A percentile compares a stretch with the other conserved stretches of the same genome.
These are phyloP conservation scores for Pavo muticus DNA, from an alignment of 2,113 vertebrate genomes.

Conservation along the genomic window DNA sequence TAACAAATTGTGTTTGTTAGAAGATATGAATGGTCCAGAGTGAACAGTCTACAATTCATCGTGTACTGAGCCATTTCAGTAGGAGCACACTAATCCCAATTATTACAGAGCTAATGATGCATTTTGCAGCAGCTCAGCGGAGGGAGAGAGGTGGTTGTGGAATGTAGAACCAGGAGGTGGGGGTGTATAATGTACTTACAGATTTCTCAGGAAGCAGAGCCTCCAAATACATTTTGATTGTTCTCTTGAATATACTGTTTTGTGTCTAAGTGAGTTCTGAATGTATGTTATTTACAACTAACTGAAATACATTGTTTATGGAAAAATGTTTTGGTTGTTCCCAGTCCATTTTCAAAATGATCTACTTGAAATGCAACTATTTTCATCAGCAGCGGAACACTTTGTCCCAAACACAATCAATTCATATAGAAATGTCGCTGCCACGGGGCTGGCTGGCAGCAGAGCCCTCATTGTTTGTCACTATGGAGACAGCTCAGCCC, in stretches of 20 bases:
- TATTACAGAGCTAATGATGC: conserved; percentile 60
- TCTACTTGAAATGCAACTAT: conserved; percentile 66
- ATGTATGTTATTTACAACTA: neutral
- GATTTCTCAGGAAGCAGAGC: conserved; percentile 33
- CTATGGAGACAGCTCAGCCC: conserved; percentile 87
- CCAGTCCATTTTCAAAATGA: conserved; percentile 11
- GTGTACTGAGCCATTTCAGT: conserved; percentile 31
- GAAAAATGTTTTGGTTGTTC: conserved; percentile 25
- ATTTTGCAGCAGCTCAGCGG: conserved; percentile 39
- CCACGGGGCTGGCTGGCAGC: conserved; percentile 69
- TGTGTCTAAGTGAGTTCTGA: neutral
- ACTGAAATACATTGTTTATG: conserved; percentile 49
- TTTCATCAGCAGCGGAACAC: conserved; percentile 43
- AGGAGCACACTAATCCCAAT: conserved; percentile 61
- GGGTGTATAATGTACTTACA: conserved; percentile 55
- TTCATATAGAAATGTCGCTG: conserved; percentile 64
- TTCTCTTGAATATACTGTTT: conserved; percentile 9
- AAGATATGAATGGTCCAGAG: conserved; percentile 26
- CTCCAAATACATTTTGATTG: conserved; percentile 36
- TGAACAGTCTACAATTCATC: conserved; percentile 56
- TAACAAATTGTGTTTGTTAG: conserved; percentile 64
- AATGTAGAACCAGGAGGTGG: conserved; percentile 51
- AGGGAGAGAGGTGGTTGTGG: conserved; percentile 60
- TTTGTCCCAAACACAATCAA: conserved; percentile 58
- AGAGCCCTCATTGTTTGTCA: conserved; percentile 80